A percentile compares a stretch with the other conserved stretches of the same genome.
These are phyloP conservation scores for Amia ocellicauda DNA, from an alignment of 2,113 vertebrate species.

Conservation along the genomic window DNA sequence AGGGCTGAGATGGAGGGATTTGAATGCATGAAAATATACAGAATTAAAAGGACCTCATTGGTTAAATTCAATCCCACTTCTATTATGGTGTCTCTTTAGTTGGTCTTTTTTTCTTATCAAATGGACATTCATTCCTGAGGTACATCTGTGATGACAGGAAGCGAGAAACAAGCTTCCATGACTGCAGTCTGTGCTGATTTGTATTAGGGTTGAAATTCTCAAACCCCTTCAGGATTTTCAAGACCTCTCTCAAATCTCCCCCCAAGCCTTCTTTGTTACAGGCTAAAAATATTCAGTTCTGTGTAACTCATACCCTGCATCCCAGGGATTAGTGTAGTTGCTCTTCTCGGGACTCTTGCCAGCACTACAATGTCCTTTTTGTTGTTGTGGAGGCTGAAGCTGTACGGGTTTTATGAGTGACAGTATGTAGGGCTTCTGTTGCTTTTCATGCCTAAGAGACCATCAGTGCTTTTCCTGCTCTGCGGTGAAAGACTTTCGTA, in stretches of 20 bases:
- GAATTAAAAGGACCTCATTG: no score
- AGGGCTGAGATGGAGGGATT: no score
- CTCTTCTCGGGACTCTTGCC: slow-evolving; percentile 49
- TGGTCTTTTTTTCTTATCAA: no score
- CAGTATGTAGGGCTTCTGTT: slow-evolving; percentile 35
- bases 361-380: slow-evolving; percentile 41
- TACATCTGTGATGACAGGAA: slow-evolving; percentile 38
- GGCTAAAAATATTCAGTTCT: slow-evolving; percentile 47
- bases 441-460: slow-evolving; percentile 27
- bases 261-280: slow-evolving; percentile 40
- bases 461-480: slow-evolving; percentile 34
- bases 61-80: no score
- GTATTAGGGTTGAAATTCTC: slow-evolving; percentile 23
- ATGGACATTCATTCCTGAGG: neutral
- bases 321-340: slow-evolving; percentile 42
- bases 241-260: slow-evolving; percentile 31
- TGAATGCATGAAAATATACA: no score
- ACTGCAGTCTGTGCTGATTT: no score
- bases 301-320: slow-evolving; percentile 40
- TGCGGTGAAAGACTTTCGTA: slow-evolving; percentile 24
- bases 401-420: slow-evolving; percentile 41
- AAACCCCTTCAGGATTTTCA: slow-evolving; percentile 34
- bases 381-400: slow-evolving; percentile 44
- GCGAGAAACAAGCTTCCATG: slow-evolving; percentile 29
- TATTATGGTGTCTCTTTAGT: no score